Base-by-base conservation (phyloP, 2,888 invertebrate species). In the Vanessa cardui region DNA sequence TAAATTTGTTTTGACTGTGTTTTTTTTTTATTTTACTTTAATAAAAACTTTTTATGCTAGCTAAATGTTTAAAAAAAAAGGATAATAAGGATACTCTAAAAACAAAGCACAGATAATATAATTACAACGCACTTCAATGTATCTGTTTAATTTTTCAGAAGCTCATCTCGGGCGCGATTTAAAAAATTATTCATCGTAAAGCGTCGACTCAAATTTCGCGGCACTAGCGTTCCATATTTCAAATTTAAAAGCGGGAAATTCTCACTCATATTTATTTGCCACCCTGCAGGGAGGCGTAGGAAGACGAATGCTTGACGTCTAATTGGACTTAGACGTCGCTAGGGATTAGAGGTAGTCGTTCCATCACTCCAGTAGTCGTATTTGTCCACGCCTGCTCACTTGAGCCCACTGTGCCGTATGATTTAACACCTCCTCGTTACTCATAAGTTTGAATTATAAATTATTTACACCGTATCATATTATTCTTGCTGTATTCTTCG, bases 291-390 rank as follows among this genome's bases (percentile, higher is more conserved):
- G 64, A 60, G 69, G 58, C 8, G 61, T 72, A 80, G 78, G 78
- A 90, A 90, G 91, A 90, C 85, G 84, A 85, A 91, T 92, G 89
- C 83, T 74, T 86, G 89, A 85, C 89, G 82, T 83, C 83, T 92
- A 92, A 92, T 91, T 92, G 90, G 86, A 78, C 77, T 75, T 77
- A 77, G 80, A 80, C 83, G 86, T 87, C 90, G 81, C 89, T 79
- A 77, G 90, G 90, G 91, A 88, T 85, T 88, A 81, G 76, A 76
- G 70, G 73, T 73, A 77, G 78, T 69, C 81, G 73, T 79, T 90
- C 87, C 82, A 86, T 90, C 90, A 90, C 79, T 78, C 78, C 70
- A 73, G 77, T 78, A 78, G 82, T 76, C 82, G 72, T 85, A 89
- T 89, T 89, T 89, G 88, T 88, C 87, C 84, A 79, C 88, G 84